Conservation (phyloP, 2,888 invertebrate genomes). For the Noctua janthe region DNA sequence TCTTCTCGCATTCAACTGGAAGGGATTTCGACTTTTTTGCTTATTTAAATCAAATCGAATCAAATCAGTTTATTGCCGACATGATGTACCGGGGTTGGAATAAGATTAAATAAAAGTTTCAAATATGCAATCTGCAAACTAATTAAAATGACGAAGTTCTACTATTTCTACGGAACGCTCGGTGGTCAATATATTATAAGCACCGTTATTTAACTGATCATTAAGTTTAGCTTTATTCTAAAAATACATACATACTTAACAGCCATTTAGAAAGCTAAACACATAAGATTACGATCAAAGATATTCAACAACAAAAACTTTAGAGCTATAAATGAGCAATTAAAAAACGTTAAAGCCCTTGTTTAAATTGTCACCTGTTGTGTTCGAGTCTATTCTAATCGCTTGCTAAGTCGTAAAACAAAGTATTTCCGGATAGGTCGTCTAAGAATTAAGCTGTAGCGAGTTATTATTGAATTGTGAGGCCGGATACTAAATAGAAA, state of each 20-base stretch:
- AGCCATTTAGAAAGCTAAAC: constrained; percentile 41
- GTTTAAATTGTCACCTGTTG: constrained; percentile 68
- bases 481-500: no score
- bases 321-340: constrained; percentile 43
- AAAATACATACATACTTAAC: not conserved
- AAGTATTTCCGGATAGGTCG: constrained; percentile 40
- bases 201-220: not conserved
- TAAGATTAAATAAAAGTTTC: no score
- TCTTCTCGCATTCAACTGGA: not conserved
- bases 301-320: constrained; percentile 31
- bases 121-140: no score
- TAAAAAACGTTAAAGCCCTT: constrained; percentile 56
- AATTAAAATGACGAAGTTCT: not conserved
- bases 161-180: not conserved
- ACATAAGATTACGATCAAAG: constrained; percentile 39
- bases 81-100: no score
- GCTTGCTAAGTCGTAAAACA: constrained; percentile 63
- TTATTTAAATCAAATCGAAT: not conserved
- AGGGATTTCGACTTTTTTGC: not conserved
- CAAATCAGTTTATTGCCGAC: no score
- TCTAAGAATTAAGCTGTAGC: not conserved
- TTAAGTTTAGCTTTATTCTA: not conserved
- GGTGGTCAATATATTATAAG: not conserved
- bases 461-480: not conserved
- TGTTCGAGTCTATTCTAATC: constrained; percentile 64